Conservation (phyloP, 2,888 invertebrate species). For the Homarus gammarus region DNA sequence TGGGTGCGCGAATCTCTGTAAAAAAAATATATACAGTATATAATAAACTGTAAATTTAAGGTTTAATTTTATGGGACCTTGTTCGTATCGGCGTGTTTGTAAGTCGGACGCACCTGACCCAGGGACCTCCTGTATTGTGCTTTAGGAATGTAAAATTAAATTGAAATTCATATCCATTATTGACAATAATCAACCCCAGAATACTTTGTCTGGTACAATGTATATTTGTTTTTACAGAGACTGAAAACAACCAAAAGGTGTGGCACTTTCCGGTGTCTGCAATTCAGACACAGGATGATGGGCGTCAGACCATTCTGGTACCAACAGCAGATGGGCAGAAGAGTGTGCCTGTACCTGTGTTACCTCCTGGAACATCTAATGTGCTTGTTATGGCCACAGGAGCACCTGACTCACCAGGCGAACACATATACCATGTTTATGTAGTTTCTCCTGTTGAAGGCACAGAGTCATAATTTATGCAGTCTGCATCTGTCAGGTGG, state of each 20-base stretch:
- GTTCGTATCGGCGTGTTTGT: too few species aligned
- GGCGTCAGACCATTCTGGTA: constrained; percentile 34
- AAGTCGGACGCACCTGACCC: too few species aligned
- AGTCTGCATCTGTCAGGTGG: background rate
- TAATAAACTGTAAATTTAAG: too few species aligned
- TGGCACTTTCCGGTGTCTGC: constrained; percentile 63
- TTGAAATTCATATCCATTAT: too few species aligned
- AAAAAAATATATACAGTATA: too few species aligned
- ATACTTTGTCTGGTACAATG: background rate
- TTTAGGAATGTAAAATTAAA: too few species aligned
- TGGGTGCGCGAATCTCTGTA: too few species aligned
- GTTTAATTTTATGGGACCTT: too few species aligned
- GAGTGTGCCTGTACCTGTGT: constrained; percentile 49
- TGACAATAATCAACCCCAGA: too few species aligned
- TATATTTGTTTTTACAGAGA: constrained; percentile 14
- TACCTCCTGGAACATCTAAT: constrained; percentile 60
- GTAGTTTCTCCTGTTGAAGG: constrained; percentile 40
- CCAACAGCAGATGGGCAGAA: constrained; percentile 47
- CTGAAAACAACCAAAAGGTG: constrained; percentile 21
- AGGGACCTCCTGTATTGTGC: too few species aligned
- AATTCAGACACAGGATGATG: constrained; percentile 48
- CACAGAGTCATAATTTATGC: constrained; percentile 11
- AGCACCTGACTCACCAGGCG: constrained; percentile 41
- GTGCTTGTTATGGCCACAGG: constrained; percentile 51
- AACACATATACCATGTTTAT: constrained; percentile 67